Conservation (phyloP, 2,113 vertebrate species). For the Heliornis fulica region DNA sequence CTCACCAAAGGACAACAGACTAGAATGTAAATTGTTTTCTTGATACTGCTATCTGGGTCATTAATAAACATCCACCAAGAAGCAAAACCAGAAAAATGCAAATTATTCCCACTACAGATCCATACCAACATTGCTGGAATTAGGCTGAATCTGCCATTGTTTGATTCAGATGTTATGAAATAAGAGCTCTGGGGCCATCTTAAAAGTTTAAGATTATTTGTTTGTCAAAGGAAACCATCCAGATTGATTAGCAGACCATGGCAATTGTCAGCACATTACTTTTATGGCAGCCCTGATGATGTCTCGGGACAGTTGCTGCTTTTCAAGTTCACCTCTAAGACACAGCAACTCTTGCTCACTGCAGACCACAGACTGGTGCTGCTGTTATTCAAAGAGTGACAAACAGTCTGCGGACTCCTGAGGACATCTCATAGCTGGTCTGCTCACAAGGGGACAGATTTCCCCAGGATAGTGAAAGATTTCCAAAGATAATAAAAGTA, state of each 20-base stretch:
- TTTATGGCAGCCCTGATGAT: not conserved
- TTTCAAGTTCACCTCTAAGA: not conserved
- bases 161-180: not conserved
- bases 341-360: not conserved
- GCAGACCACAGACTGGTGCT: not conserved
- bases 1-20: not conserved
- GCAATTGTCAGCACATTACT: not conserved
- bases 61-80: not conserved
- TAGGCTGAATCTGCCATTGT: not conserved
- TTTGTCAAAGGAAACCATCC: not conserved
- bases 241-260: not conserved
- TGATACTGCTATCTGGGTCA: not conserved
- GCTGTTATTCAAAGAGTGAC: not conserved
- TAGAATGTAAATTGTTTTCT: conserved; percentile 28
- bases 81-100: not conserved
- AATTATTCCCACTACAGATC: not conserved
- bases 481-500: not conserved
- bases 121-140: not conserved
- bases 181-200: not conserved
- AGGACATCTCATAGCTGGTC: not conserved
- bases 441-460: not conserved
- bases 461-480: not conserved
- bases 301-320: not conserved
- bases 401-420: not conserved
- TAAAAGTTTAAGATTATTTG: not conserved